These are phyloP conservation scores for Sebastes flavidus DNA, from an alignment of 2,797 vertebrate genomes.

Conservation along the genomic window DNA sequence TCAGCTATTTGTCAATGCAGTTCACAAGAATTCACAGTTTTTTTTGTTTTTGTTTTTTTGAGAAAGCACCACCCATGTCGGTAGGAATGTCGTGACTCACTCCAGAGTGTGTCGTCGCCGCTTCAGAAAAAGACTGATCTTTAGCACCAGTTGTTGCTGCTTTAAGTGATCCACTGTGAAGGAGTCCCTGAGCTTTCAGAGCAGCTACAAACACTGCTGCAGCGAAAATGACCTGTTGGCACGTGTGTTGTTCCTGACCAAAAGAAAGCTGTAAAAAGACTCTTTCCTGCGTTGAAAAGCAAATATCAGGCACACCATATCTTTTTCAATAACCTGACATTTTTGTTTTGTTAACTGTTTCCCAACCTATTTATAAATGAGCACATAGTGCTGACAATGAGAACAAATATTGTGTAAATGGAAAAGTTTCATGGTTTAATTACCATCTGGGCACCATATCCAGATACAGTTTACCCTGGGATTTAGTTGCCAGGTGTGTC, in stretches of 20 bases:
- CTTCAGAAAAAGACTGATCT: not conserved
- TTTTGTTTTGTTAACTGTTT: not conserved
- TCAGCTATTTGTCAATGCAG: not conserved
- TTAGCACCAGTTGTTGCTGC: not conserved
- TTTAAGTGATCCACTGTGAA: not conserved
- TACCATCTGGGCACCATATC: slow-evolving; percentile 50
- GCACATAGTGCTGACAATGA: not conserved
- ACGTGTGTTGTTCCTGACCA: not conserved
- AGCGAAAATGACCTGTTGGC: not conserved
- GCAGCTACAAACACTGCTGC: not conserved
- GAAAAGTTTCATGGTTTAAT: slow-evolving; percentile 43
- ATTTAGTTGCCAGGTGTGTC: slow-evolving; percentile 47
- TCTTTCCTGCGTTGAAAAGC: not conserved
- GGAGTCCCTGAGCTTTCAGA: not conserved
- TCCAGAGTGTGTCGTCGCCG: slow-evolving; percentile 5
- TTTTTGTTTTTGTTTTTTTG: not conserved
- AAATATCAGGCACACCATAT: not conserved
- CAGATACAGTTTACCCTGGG: not conserved
- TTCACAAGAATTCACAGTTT: not conserved
- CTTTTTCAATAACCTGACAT: slow-evolving; percentile 1
- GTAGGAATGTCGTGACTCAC: slow-evolving; percentile 13
- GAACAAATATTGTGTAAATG: not conserved
- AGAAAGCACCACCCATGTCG: slow-evolving; percentile 3
- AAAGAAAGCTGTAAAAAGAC: not conserved
- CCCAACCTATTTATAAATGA: slow-evolving; percentile 9